A percentile compares a stretch with the other conserved stretches of the same genome.
These are phyloP conservation scores for Cataglyphis livida DNA, from an alignment of 2,888 invertebrate genomes.

Conservation along the genomic window DNA sequence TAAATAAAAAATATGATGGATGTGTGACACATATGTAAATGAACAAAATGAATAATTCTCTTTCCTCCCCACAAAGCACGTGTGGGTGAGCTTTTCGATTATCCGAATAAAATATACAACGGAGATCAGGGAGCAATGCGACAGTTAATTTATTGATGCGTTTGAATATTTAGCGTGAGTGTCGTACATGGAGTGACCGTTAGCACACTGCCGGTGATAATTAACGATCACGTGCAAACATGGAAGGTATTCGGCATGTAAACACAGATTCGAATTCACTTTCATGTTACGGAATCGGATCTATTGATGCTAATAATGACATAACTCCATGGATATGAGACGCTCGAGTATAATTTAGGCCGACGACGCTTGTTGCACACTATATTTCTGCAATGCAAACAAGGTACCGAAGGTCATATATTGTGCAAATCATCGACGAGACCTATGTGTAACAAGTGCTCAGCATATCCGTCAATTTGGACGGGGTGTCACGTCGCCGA, in stretches of 20 bases:
- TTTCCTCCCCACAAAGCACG: conserved; percentile 4
- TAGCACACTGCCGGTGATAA: conserved; percentile 26
- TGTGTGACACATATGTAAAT: neutral
- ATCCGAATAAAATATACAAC: conserved; percentile 37
- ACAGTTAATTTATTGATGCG: conserved; percentile 45
- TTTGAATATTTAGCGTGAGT: conserved; percentile 27
- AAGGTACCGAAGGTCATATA: neutral
- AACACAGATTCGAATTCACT: conserved; percentile 38
- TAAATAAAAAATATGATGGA: neutral
- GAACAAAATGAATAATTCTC: conserved; percentile 32
- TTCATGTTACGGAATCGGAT: neutral
- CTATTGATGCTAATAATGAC: conserved; percentile 24
- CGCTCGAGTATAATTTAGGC: neutral
- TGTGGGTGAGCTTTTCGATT: neutral
- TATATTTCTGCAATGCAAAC: neutral
- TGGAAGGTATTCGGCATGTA: conserved; percentile 23
- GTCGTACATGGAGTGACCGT: conserved; percentile 23
- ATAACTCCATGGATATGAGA: conserved; percentile 1
- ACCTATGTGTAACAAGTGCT: neutral
- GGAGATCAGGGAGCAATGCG: conserved; percentile 27
- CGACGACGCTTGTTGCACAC: neutral
- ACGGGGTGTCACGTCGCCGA: conserved; percentile 5
- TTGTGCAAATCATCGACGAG: neutral
- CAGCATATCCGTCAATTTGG: conserved; percentile 20
- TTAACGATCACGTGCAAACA: conserved; percentile 34